Base-by-base conservation (phyloP, 2,888 invertebrate species). In the Hypomecis atomaria region DNA sequence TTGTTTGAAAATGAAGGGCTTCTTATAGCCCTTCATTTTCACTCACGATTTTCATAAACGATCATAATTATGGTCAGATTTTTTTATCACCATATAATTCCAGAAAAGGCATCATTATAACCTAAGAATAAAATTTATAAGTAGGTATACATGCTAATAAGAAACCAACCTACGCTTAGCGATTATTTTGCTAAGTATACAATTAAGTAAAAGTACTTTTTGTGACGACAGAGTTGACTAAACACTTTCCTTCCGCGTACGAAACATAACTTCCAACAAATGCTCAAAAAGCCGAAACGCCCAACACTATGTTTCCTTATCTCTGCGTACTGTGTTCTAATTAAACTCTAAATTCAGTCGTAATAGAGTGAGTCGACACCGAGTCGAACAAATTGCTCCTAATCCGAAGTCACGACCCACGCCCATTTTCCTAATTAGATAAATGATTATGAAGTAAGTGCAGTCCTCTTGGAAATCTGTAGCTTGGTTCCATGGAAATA, bases 361-460 rank as follows among this genome's bases (percentile, higher is more conserved):
- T 59, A 57, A 64, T 66, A 54, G 52, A 45, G 55, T 56, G 58
- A 54, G 49, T 42, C 56, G 63, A 52, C 62, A 10, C 36, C 33
- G 54, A 40, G 47, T 43, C 53, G 57, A 57, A 59, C 56, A 58
- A 66, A 69, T 63, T 56, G 60, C 52, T 52, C 38, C 54, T 56
- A 58, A 67, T 59, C 57, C 49, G 44, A 56, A 56, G 62, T 56
- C 59, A 59, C 49, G 58, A 44, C 57, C 53, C 10, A 49, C 59
- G 52, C 59, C 45, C 34, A 33, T 50, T 40, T 33, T 33, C 7
- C 40, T 59, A 52, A 62, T 62, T 59, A 44, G 36, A 45, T 55
- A 40, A 44, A 50, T 55, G 10, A 49, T 43, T 7, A 10, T 48
- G 37, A 40, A 7, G 6, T 10, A 40, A 40, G 40, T 40, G 0